phyloP scores from a whole-genome alignment of 2,113 vertebrate species.

The Entosphenus tridentatus region DNA sequence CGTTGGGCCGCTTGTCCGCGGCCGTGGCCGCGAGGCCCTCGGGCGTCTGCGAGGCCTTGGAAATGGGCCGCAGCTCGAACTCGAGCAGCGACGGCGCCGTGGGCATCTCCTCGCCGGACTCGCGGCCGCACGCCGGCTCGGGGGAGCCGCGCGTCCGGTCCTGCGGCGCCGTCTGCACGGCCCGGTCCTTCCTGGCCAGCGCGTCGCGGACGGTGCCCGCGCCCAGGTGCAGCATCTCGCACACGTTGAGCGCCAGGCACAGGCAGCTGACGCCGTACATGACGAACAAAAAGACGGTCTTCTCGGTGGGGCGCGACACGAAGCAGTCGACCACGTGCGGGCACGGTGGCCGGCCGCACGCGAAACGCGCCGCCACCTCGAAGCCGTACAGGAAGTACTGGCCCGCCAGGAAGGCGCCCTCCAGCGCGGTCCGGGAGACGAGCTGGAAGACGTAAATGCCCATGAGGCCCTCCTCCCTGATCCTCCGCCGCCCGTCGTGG shows the following conservation, averaged over 20 bases:
- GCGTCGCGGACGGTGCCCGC: conserved; percentile 63
- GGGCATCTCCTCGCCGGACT: no score
- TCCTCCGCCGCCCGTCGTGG: conserved; percentile 57
- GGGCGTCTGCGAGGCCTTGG: no score
- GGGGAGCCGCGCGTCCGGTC: no score
- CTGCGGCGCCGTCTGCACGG: no score
- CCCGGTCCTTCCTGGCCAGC: no score
- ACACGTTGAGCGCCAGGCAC: conserved; percentile 61
- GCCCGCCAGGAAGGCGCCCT: conserved; percentile 62
- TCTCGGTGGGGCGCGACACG: conserved; percentile 78
- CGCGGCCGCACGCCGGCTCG: no score
- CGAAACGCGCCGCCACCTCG: conserved; percentile 44
- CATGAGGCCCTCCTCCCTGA: conserved; percentile 71
- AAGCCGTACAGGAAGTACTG: conserved; percentile 92
- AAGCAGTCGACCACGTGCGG: conserved; percentile 88
- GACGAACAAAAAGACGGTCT: conserved; percentile 88
- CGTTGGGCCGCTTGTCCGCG: no score
- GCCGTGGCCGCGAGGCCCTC: no score
- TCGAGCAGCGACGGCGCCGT: no score
- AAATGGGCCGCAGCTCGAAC: no score
- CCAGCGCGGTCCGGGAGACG: conserved; percentile 49
- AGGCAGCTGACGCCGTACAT: conserved; percentile 88
- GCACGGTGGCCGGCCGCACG: conserved; percentile 58
- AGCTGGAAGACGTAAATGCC: conserved; percentile 77
- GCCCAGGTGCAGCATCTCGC: conserved; percentile 92